Conservation (phyloP, 2,113 vertebrate species). For the Ascaphus truei region DNA sequence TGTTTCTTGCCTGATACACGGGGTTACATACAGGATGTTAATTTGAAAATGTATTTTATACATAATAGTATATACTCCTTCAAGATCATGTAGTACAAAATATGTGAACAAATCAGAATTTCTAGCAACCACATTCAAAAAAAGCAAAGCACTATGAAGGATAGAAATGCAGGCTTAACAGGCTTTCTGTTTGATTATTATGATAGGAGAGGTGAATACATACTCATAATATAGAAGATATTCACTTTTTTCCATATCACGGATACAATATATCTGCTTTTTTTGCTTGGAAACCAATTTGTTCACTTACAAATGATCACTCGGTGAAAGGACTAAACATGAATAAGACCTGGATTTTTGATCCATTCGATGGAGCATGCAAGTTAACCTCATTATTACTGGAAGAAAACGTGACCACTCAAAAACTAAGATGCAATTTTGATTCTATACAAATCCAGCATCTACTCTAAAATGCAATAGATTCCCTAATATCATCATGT, state of each 20-base stretch:
- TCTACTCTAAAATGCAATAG: background rate
- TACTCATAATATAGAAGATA: background rate
- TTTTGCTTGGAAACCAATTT: background rate
- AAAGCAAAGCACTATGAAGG: too few species aligned
- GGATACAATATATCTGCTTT: background rate
- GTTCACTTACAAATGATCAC: background rate
- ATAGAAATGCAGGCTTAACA: too few species aligned
- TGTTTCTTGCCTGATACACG: too few species aligned
- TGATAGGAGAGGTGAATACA: background rate
- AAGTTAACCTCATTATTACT: background rate
- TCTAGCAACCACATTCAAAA: too few species aligned
- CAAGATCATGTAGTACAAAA: too few species aligned
- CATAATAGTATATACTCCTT: too few species aligned
- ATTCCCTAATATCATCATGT: conserved; percentile 1
- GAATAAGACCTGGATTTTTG: background rate
- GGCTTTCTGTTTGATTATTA: too few species aligned
- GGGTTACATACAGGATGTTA: too few species aligned
- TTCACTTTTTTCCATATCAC: background rate
- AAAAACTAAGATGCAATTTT: background rate
- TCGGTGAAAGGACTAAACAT: background rate
- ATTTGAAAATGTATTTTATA: too few species aligned
- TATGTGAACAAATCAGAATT: too few species aligned
- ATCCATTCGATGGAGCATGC: background rate
- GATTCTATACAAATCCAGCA: background rate
- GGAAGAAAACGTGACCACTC: background rate